These are phyloP conservation scores for Strigamia maritima DNA, from an alignment of 2,888 invertebrate genomes.

Conservation along the genomic window DNA sequence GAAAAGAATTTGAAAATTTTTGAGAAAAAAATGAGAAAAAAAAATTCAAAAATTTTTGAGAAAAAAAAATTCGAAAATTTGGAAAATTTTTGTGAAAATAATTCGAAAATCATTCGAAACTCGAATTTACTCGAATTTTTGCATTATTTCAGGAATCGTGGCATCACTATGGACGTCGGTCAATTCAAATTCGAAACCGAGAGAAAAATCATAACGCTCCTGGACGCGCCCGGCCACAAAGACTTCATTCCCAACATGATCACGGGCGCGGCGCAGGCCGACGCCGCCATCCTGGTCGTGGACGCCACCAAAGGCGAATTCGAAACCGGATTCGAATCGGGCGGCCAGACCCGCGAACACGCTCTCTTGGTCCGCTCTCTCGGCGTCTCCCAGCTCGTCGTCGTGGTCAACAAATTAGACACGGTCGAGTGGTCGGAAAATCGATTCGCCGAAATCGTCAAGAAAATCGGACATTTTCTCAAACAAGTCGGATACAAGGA, in stretches of 20 bases:
- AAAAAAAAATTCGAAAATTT: no score
- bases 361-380: constrained; percentile 82
- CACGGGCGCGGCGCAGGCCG: constrained; percentile 95
- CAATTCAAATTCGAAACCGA: constrained; percentile 87
- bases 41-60: no score
- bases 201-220: constrained; percentile 71
- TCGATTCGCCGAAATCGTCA: constrained; percentile 83
- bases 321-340: constrained; percentile 96
- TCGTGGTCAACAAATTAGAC: constrained; percentile 96
- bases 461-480: constrained; percentile 74
- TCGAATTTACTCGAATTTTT: no score
- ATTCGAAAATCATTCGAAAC: no score
- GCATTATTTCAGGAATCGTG: constrained; percentile 69
- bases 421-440: constrained; percentile 89
- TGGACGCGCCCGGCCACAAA: constrained; percentile 98
- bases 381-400: constrained; percentile 89
- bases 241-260: constrained; percentile 99
- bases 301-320: constrained; percentile 94
- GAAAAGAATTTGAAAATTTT: no score
- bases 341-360: constrained; percentile 97
- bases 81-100: no score
- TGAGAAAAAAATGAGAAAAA: no score
- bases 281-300: constrained; percentile 92
- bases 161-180: constrained; percentile 98
- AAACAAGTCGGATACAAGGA: constrained; percentile 91